Evolutionary conservation across 1,140 invertebrate species (phyloP).

Genomic region (Apis cerana): DNA sequence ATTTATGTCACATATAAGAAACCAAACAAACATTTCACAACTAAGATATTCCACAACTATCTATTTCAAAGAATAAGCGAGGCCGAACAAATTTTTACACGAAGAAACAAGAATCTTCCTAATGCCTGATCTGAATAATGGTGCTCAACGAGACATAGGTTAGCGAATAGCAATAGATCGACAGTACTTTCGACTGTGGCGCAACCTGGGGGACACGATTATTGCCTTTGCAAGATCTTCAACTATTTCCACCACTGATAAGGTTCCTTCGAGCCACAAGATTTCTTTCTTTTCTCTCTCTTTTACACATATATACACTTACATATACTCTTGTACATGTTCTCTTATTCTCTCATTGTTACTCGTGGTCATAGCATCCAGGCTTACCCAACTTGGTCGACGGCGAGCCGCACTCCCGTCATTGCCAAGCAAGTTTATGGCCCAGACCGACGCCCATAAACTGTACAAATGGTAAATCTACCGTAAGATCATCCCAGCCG

Average conservation of each 20-base stretch:
- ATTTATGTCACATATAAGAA: not conserved
- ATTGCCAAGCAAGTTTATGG: constrained; percentile 82
- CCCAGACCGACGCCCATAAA: constrained; percentile 80
- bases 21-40: not conserved
- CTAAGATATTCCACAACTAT: not conserved
- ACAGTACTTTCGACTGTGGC: constrained; percentile 48
- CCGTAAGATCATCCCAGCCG: constrained; percentile 81
- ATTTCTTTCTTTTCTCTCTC: constrained; percentile 34
- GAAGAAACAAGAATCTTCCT: constrained; percentile 7
- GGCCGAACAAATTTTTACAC: not conserved
- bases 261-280: constrained; percentile 42
- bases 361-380: constrained; percentile 22
- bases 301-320: not conserved
- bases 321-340: not conserved
- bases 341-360: not conserved
- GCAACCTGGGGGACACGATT: constrained; percentile 46
- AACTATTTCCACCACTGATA: constrained; percentile 32
- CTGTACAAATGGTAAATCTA: constrained; percentile 82
- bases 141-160: constrained; percentile 31
- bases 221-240: constrained; percentile 48
- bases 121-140: constrained; percentile 22
- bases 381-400: constrained; percentile 70
- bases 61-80: not conserved
- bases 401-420: constrained; percentile 70
- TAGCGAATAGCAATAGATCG: constrained; percentile 51